A percentile compares a stretch with the other conserved stretches of the same genome.
Conservation (phyloP, 2,888 invertebrate species). For the Archips xylosteana region DNA sequence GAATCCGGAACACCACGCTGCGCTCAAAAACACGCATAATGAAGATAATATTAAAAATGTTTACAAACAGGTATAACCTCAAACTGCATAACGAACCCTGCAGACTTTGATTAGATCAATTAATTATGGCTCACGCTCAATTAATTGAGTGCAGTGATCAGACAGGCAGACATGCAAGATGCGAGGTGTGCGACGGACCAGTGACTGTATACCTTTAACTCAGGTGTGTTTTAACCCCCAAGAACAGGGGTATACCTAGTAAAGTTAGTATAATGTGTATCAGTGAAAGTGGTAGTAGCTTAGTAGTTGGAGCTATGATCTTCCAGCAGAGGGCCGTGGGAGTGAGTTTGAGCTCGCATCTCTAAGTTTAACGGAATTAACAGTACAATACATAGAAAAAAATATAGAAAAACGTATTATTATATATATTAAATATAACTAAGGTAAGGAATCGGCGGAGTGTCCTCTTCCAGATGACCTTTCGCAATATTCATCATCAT, state of each 20-base stretch:
- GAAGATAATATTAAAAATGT: no score
- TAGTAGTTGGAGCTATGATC: neutral
- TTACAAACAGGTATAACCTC: neutral
- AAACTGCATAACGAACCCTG: neutral
- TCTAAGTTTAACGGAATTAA: no score
- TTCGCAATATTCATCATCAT: no score
- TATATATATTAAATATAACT: no score
- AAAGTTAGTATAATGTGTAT: neutral
- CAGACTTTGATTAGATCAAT: conserved; percentile 21
- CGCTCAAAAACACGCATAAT: no score
- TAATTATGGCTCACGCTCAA: conserved; percentile 38
- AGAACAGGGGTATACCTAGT: neutral
- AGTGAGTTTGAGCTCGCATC: no score
- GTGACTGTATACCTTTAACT: conserved; percentile 73
- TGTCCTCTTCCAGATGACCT: no score
- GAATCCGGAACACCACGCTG: no score
- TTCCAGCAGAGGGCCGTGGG: no score
- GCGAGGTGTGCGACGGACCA: conserved; percentile 52
- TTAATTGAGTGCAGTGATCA: conserved; percentile 38
- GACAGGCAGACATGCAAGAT: conserved; percentile 47
- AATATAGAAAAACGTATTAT: no score
- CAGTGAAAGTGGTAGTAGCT: neutral
- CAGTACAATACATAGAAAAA: no score
- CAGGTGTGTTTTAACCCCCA: conserved; percentile 55
- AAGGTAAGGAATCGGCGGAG: no score